Percentiles rank a stretch among this genome's conserved stretches.
These are phyloP conservation scores for Smutsia temminckii DNA, from an alignment of 2,797 vertebrate genomes.

Conservation along the genomic window DNA sequence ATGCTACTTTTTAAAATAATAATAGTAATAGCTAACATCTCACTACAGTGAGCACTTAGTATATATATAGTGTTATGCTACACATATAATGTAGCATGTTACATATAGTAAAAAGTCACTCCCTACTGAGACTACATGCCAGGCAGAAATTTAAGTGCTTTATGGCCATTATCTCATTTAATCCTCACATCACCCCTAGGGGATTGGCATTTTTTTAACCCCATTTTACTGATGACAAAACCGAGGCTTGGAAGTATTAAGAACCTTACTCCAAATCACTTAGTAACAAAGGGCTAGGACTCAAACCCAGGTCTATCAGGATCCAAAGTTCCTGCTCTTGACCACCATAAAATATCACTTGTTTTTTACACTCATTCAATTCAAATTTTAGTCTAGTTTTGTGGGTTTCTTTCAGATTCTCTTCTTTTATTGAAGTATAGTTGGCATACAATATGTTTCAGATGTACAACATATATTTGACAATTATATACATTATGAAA, in stretches of 20 bases:
- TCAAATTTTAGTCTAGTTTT: constrained; percentile 28
- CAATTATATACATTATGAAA: no score
- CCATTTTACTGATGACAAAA: constrained; percentile 53
- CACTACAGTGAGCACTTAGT: background rate
- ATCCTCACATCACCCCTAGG: background rate
- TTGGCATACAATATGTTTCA: no score
- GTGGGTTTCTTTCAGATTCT: no score
- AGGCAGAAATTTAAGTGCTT: constrained; percentile 27
- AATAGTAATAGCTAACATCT: background rate
- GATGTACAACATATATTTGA: no score
- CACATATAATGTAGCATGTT: background rate
- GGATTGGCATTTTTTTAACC: background rate
- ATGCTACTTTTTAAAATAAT: constrained; percentile 16
- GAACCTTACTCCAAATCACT: constrained; percentile 29
- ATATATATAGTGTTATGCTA: background rate
- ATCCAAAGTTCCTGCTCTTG: background rate
- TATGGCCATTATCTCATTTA: constrained; percentile 31
- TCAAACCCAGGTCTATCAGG: background rate
- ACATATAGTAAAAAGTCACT: constrained; percentile 9
- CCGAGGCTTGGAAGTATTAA: background rate
- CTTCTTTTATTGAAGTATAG: no score
- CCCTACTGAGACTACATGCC: background rate
- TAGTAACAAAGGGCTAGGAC: background rate
- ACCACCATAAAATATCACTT: background rate
- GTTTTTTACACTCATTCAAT: background rate